Conservation (phyloP, 1,140 invertebrate genomes). For the Ectropis grisescens region DNA sequence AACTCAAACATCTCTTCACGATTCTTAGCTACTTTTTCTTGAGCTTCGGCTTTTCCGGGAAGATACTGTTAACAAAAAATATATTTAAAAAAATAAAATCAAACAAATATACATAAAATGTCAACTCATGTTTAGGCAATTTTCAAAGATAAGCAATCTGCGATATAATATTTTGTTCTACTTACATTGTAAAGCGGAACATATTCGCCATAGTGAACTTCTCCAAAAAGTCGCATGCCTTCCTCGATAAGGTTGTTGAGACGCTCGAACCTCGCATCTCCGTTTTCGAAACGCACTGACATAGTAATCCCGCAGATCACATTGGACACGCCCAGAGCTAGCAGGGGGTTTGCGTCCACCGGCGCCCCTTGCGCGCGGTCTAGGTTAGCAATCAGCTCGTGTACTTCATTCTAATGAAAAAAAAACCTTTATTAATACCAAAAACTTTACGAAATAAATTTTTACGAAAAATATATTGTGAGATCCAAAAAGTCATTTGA, state of each 20-base stretch:
- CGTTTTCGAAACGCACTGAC: conserved; percentile 85
- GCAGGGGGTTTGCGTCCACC: conserved; percentile 77
- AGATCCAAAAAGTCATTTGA: no score
- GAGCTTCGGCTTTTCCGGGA: conserved; percentile 79
- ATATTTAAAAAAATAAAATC: no score
- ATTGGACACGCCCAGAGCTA: conserved; percentile 89
- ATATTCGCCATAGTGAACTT: conserved; percentile 80
- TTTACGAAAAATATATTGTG: no score
- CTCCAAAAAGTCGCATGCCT: conserved; percentile 87
- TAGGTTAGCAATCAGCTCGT: conserved; percentile 78
- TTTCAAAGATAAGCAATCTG: no score
- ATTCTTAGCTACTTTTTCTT: conserved; percentile 85
- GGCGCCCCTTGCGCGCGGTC: conserved; percentile 72
- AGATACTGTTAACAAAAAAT: conserved; percentile 75
- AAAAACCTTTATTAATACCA: neutral
- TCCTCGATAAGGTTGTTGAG: conserved; percentile 90
- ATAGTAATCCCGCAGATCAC: conserved; percentile 93
- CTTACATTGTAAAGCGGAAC: conserved; percentile 71
- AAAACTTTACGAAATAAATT: no score
- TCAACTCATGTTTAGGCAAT: no score
- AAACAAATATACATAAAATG: no score
- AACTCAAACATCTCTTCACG: conserved; percentile 86
- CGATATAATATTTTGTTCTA: no score
- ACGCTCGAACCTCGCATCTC: conserved; percentile 80
- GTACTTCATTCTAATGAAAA: conserved; percentile 77